Conservation (phyloP, 2,797 vertebrate species). For the Epinephelus malabaricus region DNA sequence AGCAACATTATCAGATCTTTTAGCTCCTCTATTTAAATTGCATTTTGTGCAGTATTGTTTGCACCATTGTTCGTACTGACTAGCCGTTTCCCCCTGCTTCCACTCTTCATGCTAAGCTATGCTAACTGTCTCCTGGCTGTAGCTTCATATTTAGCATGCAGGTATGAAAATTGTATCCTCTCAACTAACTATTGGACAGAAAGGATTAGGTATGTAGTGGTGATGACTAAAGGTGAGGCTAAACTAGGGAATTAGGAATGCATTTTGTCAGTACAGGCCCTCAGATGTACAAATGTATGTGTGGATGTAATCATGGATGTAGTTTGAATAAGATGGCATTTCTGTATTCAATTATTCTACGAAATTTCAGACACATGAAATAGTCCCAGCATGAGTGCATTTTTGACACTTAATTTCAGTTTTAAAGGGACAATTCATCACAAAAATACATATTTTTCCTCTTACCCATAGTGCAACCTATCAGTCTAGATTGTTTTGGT, state of each 20-base stretch:
- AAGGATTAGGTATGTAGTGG: not conserved
- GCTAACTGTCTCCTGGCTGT: not conserved
- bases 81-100: not conserved
- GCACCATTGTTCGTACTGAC: not conserved
- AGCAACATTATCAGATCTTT: not conserved
- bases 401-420: no score
- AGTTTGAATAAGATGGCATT: not conserved
- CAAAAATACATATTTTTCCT: no score
- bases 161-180: not conserved
- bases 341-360: not conserved
- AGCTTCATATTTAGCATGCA: not conserved
- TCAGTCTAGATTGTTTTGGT: no score
- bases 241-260: not conserved
- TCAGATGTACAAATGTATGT: not conserved
- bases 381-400: not conserved
- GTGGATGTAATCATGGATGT: slow-evolving; percentile 2
- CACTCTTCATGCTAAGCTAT: not conserved
- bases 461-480: no score
- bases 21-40: not conserved
- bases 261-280: not conserved
- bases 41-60: not conserved
- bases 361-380: slow-evolving; percentile 9
- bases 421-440: no score
- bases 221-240: not conserved
- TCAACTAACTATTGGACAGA: no score